phyloP scores from a whole-genome alignment of 2,888 invertebrate genomes.

The Sinhomidia bicolor region DNA sequence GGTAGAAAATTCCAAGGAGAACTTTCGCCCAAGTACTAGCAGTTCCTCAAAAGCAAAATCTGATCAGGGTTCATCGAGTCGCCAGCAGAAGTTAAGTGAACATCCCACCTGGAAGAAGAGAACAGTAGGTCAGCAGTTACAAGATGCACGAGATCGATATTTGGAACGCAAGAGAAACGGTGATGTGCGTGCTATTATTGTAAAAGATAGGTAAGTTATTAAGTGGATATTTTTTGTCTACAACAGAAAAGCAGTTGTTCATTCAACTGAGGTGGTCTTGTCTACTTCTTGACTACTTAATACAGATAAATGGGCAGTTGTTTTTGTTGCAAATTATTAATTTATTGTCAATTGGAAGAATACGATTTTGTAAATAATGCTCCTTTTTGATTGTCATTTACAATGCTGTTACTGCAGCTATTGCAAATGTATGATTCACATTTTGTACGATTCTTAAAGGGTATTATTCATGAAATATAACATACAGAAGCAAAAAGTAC shows the following conservation, averaged over 20 bases:
- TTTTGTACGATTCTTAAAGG: too few species aligned
- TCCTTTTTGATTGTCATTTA: too few species aligned
- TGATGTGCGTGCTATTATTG: conserved; percentile 1
- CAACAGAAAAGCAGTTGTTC: too few species aligned
- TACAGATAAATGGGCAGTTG: too few species aligned
- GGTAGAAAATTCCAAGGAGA: conserved; percentile 44
- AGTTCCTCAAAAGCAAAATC: background rate
- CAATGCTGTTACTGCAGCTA: too few species aligned
- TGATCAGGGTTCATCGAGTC: background rate
- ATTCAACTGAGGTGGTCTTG: too few species aligned
- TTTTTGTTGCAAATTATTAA: too few species aligned
- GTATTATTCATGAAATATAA: background rate
- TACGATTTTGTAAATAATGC: too few species aligned
- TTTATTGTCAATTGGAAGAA: too few species aligned
- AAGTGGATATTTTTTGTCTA: background rate
- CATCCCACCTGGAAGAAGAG: conserved; percentile 83
- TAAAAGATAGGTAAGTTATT: conserved; percentile 10
- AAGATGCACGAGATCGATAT: conserved; percentile 86
- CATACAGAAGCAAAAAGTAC: too few species aligned
- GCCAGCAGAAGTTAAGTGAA: background rate
- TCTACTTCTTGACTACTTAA: too few species aligned
- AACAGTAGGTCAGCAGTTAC: conserved; percentile 89
- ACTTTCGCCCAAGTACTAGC: conserved; percentile 6
- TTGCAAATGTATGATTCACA: too few species aligned
- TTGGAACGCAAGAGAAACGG: conserved; percentile 79